Evolutionary conservation across 2,888 invertebrate genomes (phyloP).

Genomic region (Galerucella calmariensis): DNA sequence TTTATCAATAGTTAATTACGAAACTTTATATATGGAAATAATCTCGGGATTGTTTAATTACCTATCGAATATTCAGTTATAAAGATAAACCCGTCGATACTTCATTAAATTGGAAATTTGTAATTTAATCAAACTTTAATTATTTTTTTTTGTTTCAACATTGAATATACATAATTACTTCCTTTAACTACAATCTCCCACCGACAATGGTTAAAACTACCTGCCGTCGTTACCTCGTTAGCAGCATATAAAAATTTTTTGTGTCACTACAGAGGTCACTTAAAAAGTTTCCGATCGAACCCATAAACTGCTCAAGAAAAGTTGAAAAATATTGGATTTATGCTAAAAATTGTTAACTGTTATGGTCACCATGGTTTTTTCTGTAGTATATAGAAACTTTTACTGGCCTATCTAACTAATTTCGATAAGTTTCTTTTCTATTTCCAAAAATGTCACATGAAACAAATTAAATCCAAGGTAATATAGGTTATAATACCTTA

Average conservation of each 20-base stretch:
- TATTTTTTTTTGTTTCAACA: not conserved
- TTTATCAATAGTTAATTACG: constrained; percentile 28
- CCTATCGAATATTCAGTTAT: not conserved
- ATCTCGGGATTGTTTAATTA: constrained; percentile 8
- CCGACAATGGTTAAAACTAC: not conserved
- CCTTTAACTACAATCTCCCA: not conserved
- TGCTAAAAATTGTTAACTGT: no score
- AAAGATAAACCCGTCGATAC: not conserved
- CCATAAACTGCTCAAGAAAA: no score
- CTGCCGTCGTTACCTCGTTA: not conserved
- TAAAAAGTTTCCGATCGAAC: no score
- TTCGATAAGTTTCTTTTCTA: no score
- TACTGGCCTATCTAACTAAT: no score
- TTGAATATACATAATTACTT: not conserved
- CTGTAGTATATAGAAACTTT: no score
- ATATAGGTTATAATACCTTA: no score
- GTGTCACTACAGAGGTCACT: no score
- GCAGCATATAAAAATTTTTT: not conserved
- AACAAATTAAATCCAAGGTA: no score
- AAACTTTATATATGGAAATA: constrained; percentile 11
- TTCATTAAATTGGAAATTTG: not conserved
- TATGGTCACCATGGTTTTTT: no score
- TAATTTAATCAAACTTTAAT: not conserved
- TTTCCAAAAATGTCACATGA: no score
- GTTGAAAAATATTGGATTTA: no score